Conservation (phyloP, 2,797 vertebrate species). For the Argya squamiceps region DNA sequence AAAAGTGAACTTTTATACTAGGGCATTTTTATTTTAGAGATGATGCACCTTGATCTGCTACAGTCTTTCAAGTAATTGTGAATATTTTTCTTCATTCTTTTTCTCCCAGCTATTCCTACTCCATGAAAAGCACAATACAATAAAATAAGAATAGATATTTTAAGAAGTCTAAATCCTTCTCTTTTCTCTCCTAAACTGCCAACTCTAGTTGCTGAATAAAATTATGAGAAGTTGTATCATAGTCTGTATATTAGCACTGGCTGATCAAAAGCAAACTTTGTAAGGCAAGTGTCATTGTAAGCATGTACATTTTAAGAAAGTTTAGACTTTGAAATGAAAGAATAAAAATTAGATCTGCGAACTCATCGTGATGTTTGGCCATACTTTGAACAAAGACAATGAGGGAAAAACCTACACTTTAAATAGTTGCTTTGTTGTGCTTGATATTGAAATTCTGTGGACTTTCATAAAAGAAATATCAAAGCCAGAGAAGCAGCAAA, state of each 20-base stretch:
- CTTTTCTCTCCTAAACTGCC: neutral
- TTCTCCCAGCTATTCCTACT: neutral
- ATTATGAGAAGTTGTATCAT: neutral
- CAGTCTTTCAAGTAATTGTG: neutral
- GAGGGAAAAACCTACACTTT: neutral
- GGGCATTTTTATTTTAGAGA: neutral
- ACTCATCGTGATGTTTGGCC: neutral
- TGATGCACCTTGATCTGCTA: neutral
- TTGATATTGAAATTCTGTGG: neutral
- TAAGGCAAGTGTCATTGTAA: slow-evolving; percentile 25
- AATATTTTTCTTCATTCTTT: neutral
- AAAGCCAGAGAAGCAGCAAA: neutral
- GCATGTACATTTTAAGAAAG: neutral
- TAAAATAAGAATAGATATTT: neutral
- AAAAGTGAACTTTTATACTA: neutral
- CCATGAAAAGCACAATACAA: neutral
- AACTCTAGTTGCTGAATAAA: neutral
- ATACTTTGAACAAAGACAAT: neutral
- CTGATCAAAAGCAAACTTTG: slow-evolving; percentile 43
- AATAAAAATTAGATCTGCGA: neutral
- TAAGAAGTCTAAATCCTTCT: neutral
- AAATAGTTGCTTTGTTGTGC: neutral
- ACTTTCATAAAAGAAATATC: neutral
- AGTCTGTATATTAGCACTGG: neutral
- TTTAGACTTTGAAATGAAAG: slow-evolving; percentile 16